phyloP scores from a whole-genome alignment of 1,140 invertebrate genomes.

The Chrysomallon squamiferum region DNA sequence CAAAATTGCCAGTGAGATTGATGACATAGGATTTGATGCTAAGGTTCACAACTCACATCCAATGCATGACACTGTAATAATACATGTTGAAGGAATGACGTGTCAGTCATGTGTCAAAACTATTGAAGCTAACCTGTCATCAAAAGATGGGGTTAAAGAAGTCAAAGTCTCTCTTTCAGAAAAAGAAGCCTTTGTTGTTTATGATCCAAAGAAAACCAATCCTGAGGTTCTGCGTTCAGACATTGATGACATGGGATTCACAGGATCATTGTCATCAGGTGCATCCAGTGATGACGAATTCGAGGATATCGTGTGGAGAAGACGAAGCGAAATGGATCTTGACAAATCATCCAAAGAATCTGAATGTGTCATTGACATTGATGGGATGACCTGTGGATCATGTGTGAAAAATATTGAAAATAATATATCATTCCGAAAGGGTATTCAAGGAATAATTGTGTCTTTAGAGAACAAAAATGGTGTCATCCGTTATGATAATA shows the following conservation, averaged over 20 bases:
- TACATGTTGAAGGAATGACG: constrained; percentile 61
- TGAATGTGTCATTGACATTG: constrained; percentile 28
- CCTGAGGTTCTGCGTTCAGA: constrained; percentile 38
- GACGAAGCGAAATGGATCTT: too few species aligned
- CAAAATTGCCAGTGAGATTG: constrained; percentile 52
- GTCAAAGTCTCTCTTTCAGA: constrained; percentile 54
- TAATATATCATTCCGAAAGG: constrained; percentile 41
- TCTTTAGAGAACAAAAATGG: constrained; percentile 46
- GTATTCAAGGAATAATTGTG: constrained; percentile 55
- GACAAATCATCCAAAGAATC: constrained; percentile 19
- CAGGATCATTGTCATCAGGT: constrained; percentile 30
- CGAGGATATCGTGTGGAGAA: not conserved
- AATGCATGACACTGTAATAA: constrained; percentile 15
- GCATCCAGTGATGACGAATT: not conserved
- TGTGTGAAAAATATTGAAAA: constrained; percentile 64
- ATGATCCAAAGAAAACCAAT: constrained; percentile 42
- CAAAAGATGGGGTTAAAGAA: constrained; percentile 45
- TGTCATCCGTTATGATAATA: constrained; percentile 38
- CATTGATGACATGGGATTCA: constrained; percentile 62
- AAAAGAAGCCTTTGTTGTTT: constrained; percentile 51
- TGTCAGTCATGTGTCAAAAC: constrained; percentile 63
- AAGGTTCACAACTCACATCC: constrained; percentile 12
- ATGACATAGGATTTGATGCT: constrained; percentile 62
- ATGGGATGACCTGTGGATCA: constrained; percentile 63
- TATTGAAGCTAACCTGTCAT: constrained; percentile 54